Evolutionary conservation across 2,113 vertebrate genomes (phyloP).

Genomic region (Atractosteus spatula): DNA sequence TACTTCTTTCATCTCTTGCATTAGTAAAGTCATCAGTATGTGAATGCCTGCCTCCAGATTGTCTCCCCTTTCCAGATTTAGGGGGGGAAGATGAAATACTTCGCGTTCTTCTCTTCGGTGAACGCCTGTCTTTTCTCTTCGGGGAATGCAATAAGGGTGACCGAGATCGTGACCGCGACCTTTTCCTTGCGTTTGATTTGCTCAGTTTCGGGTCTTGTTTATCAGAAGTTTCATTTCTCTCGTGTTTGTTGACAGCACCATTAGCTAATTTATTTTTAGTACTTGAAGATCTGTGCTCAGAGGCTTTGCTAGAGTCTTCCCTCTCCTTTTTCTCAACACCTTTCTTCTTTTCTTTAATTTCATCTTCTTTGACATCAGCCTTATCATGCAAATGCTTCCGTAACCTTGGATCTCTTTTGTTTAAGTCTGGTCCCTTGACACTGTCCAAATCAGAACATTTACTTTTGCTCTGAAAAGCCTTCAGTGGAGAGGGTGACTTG

Average conservation of each 20-base stretch:
- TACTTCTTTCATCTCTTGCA: constrained; percentile 71
- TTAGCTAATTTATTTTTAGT: constrained; percentile 79
- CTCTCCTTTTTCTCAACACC: constrained; percentile 79
- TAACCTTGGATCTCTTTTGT: constrained; percentile 84
- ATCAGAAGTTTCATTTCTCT: constrained; percentile 62
- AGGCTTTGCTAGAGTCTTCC: constrained; percentile 68
- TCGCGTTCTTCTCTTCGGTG: constrained; percentile 79
- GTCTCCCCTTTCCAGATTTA: constrained; percentile 74
- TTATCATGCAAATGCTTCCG: constrained; percentile 84
- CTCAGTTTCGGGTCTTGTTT: constrained; percentile 71
- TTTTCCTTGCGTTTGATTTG: constrained; percentile 76
- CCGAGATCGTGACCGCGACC: constrained; percentile 82
- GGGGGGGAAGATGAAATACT: constrained; percentile 79
- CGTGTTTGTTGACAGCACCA: constrained; percentile 79
- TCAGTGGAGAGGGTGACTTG: constrained; percentile 79
- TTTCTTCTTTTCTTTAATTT: constrained; percentile 82
- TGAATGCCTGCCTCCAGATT: constrained; percentile 62
- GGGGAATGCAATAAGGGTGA: constrained; percentile 77
- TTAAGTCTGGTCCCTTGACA: constrained; percentile 64
- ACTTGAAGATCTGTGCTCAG: constrained; percentile 64
- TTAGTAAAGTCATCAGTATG: constrained; percentile 62
- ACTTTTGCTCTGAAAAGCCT: constrained; percentile 61
- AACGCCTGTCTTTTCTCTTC: constrained; percentile 85
- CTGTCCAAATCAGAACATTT: constrained; percentile 70
- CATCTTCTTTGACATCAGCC: constrained; percentile 69